Conservation (phyloP, 2,113 vertebrate genomes). For the Conger conger region DNA sequence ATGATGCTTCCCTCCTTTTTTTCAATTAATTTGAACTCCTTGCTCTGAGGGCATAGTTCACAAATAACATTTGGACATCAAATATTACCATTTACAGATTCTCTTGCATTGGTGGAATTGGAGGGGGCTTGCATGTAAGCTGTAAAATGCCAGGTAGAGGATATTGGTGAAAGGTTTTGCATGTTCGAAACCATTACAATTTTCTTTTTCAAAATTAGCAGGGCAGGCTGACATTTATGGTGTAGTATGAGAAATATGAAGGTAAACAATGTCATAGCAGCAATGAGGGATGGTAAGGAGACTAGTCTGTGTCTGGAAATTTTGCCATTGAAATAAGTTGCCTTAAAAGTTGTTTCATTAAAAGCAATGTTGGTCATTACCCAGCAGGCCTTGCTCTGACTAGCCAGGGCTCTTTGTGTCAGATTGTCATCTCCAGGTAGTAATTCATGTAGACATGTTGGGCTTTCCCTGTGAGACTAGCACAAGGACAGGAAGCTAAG, state of each 20-base stretch:
- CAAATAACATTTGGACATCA: background rate
- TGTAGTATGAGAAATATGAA: background rate
- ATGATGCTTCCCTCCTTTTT: background rate
- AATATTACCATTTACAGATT: background rate
- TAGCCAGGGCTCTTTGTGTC: background rate
- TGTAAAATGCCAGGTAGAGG: background rate
- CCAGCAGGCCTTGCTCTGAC: background rate
- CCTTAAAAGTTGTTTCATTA: background rate
- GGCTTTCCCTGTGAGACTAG: background rate
- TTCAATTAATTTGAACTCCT: background rate
- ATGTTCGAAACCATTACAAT: too few species aligned
- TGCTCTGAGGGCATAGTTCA: background rate
- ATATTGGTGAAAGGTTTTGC: background rate
- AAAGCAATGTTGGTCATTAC: background rate
- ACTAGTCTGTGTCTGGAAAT: background rate
- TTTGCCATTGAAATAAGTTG: background rate
- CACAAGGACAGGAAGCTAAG: background rate
- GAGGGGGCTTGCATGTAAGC: background rate
- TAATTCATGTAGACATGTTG: background rate
- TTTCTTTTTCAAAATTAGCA: too few species aligned
- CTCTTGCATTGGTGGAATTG: background rate
- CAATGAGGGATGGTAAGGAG: background rate
- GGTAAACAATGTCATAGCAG: background rate
- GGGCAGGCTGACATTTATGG: too few species aligned
- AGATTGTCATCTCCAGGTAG: background rate